phyloP scores from a whole-genome alignment of 2,113 vertebrate genomes.

The Chunga burmeisteri region DNA sequence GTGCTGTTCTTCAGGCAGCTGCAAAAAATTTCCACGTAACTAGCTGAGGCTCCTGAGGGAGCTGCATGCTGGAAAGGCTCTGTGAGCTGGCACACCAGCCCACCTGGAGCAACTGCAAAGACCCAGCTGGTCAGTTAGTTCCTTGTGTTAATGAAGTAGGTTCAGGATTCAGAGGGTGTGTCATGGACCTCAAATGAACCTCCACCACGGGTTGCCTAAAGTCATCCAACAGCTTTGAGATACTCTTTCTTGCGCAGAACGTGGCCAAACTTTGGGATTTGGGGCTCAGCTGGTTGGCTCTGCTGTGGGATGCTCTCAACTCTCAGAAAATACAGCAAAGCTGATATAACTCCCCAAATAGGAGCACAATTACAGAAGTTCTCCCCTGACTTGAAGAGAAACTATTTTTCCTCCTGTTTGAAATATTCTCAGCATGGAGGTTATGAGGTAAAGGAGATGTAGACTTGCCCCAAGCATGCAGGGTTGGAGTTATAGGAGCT shows the following conservation, averaged over 20 bases:
- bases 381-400: not conserved
- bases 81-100: not conserved
- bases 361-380: not conserved
- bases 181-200: not conserved
- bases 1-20: not conserved
- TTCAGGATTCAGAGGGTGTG: not conserved
- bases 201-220: not conserved
- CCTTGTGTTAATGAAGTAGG: not conserved
- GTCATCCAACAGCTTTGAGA: not conserved
- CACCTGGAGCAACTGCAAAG: not conserved
- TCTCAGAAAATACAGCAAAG: not conserved
- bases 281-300: not conserved
- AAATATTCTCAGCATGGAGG: not conserved
- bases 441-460: not conserved
- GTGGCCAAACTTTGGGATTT: not conserved
- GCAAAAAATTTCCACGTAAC: not conserved
- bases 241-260: not conserved
- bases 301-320: not conserved
- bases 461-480: not conserved
- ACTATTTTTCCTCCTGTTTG: not conserved
- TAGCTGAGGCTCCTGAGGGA: rapidly evolving
- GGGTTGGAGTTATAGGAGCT: not conserved
- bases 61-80: not conserved
- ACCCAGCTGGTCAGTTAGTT: not conserved
- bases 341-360: not conserved